Evolutionary conservation across 2,888 invertebrate genomes (phyloP).

Genomic region (Laspeyria flexula): DNA sequence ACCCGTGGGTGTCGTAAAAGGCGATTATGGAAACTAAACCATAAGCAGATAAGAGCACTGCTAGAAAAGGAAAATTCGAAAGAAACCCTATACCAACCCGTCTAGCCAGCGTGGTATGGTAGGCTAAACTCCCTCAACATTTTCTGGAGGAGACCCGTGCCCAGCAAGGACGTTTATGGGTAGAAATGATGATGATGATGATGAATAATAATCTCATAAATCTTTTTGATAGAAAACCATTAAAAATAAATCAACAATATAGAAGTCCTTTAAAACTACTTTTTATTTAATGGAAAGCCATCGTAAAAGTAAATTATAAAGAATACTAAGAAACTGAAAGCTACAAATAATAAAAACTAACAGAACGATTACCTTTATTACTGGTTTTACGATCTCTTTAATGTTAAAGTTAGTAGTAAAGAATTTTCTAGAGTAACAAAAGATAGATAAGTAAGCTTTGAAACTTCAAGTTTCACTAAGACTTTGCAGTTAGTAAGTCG

Average conservation of each 20-base stretch:
- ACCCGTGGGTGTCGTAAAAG: too few species aligned
- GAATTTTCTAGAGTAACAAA: constrained; percentile 52
- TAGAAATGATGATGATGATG: too few species aligned
- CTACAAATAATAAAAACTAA: constrained; percentile 20
- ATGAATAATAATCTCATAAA: too few species aligned
- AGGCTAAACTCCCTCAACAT: too few species aligned
- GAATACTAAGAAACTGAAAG: constrained; percentile 17
- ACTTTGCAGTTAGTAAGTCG: constrained; percentile 46
- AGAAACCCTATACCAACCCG: too few species aligned
- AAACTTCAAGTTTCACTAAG: constrained; percentile 52
- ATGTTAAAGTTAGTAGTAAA: constrained; percentile 47
- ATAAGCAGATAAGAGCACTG: too few species aligned
- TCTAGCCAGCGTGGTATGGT: too few species aligned
- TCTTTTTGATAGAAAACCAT: too few species aligned
- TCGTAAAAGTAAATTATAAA: constrained; percentile 9
- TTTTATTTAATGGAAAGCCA: neutral
- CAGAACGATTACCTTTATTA: constrained; percentile 29
- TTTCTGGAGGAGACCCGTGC: too few species aligned
- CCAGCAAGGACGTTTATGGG: too few species aligned
- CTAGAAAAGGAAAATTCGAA: too few species aligned
- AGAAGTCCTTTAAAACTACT: neutral
- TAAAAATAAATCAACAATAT: neutral
- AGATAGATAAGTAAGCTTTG: constrained; percentile 59
- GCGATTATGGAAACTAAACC: too few species aligned
- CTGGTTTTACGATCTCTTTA: constrained; percentile 38